Percentiles rank a stretch among this genome's conserved stretches.
phyloP scores from a whole-genome alignment of 2,113 vertebrate species.

The Bufo gargarizans region DNA sequence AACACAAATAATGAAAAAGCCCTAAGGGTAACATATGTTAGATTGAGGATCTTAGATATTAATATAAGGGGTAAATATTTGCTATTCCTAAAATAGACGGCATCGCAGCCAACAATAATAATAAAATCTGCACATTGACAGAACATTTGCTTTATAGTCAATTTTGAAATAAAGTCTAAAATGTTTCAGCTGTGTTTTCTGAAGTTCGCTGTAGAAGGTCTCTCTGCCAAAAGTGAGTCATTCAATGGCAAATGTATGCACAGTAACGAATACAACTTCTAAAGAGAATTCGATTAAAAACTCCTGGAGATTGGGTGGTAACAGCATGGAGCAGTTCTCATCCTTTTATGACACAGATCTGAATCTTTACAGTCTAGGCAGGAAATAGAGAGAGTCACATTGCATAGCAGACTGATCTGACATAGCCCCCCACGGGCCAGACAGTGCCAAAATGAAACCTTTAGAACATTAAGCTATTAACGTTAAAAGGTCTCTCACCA shows the following conservation, averaged over 20 bases:
- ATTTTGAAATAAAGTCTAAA: conserved; percentile 4
- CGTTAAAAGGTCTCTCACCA: not conserved
- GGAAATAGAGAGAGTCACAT: conserved; percentile 48
- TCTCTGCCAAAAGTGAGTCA: conserved; percentile 48
- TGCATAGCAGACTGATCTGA: conserved; percentile 33
- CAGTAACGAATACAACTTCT: conserved; percentile 46
- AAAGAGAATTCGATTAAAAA: conserved; percentile 55
- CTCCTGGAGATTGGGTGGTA: conserved; percentile 55
- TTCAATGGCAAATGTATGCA: conserved; percentile 36
- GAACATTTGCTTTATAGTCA: not conserved
- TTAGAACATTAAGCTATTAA: not conserved
- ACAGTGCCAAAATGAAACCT: not conserved
- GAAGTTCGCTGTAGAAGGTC: not conserved
- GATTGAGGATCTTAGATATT: not conserved
- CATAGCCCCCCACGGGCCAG: not conserved
- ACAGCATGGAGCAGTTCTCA: conserved; percentile 26
- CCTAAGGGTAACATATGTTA: not conserved
- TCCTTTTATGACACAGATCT: conserved; percentile 51
- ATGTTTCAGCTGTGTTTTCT: not conserved
- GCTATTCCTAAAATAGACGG: conserved; percentile 9
- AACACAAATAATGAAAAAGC: not conserved
- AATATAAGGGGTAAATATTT: conserved; percentile 4
- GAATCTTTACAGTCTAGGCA: conserved; percentile 51
- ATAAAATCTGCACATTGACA: not conserved
- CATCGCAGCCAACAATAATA: not conserved